Evolutionary conservation across 2,113 vertebrate species (phyloP), one percentile per base, ranked within the genome.

Genomic region (Oryctolagus cuniculus): DNA sequence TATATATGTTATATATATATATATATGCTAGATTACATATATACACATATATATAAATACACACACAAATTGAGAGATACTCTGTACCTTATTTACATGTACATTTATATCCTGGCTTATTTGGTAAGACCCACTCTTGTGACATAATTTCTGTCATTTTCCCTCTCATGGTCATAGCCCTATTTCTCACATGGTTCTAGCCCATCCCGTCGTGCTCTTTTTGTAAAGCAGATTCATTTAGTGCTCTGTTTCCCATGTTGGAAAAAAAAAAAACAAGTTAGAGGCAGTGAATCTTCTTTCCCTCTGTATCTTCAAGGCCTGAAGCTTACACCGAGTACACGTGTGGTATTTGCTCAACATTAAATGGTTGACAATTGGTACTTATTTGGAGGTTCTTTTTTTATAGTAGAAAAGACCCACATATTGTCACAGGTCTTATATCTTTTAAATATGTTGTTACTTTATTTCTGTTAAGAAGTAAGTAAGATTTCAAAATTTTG

Each of bases 301-400:
- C 7, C 4, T 74, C 10, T 84, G 49, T 85, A 27, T 70, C 24
- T 80, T 80, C 10, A 74, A 22, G 15, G 13, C 17, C 58, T 69
- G 36, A 16, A 75, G 5, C 2, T 19, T 44, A 21, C 31, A 1
- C 6, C 24, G 25, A 21, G 61, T 2, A 29, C 0, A 66, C 2
- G 22, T 29, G 31, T 75, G 31, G 51, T 10, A 2, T 38, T 38
- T 53, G n/a, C 7, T 67, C 10, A 36, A 7, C 8, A 55, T 25
- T 2, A 31, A 85, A 2, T 27, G 29, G 22, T 61, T 44, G 25
- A 9, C 3, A 21, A 34, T 31, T 79, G 19, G 29, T 31, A 53
- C 9, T 12, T 2, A 15, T 53, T 83, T 15, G 3, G 38, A 17
- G 6, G 22, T 6, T 34, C 10, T 10, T 58, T 92, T 53, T 69